Conservation (phyloP, 2,797 vertebrate genomes). For the Danio tinwini region DNA sequence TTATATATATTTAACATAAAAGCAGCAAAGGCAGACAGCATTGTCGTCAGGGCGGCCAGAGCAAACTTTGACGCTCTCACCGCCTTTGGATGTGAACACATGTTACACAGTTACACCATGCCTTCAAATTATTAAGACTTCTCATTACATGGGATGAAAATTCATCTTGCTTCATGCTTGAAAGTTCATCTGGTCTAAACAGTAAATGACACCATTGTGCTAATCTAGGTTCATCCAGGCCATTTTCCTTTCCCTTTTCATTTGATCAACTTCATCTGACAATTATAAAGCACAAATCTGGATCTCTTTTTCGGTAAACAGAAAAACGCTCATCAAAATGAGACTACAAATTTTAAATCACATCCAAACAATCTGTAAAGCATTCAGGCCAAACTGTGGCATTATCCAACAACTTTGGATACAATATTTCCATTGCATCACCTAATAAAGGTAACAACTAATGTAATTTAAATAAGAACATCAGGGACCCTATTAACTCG, state of each 20-base stretch:
- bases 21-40: too few species aligned
- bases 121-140: not conserved
- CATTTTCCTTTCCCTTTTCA: slow-evolving; percentile 16
- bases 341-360: too few species aligned
- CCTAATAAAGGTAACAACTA: not conserved
- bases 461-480: not conserved
- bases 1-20: too few species aligned
- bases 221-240: slow-evolving; percentile 8
- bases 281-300: not conserved
- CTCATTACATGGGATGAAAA: not conserved
- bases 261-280: not conserved
- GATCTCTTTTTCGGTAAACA: not conserved
- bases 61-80: too few species aligned
- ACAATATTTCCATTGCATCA: not conserved
- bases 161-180: not conserved
- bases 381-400: not conserved
- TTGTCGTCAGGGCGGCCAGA: too few species aligned
- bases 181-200: slow-evolving; percentile 17
- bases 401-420: not conserved
- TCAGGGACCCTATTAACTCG: not conserved
- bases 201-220: not conserved
- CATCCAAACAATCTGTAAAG: not conserved
- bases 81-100: too few species aligned
- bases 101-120: too few species aligned
- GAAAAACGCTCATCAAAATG: not conserved